Evolutionary conservation across 2,888 invertebrate genomes (phyloP), one percentile per base, ranked within the genome.

Genomic region (Plemyria rubiginata): DNA sequence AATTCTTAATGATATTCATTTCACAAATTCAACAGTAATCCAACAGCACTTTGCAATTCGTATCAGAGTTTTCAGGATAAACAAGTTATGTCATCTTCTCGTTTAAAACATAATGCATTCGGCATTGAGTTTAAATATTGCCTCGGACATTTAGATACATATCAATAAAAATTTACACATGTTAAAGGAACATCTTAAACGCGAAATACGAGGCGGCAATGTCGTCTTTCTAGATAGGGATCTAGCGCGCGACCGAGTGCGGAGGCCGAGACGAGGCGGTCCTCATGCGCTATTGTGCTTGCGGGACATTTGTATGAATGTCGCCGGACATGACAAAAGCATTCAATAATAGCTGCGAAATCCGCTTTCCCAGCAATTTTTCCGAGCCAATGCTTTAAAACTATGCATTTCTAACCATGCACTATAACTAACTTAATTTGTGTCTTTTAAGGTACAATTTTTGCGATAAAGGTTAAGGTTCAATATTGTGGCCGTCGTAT

Each of bases 311-410:
- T 74, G 75, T 72, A 71, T 72, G 71, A 72, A 71, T 72, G 71
- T 72, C 70, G 68, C 62, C 68, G 67, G 72, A 76, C 75, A 75
- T 72, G 73, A 80, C 76, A 75, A 77, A 77, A 75, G 71, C 74
- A 74, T 75, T 76, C 76, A 76, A 76, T 76, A 77, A 75, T 73
- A 71, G 70, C 69, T 56, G 61, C 60, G 38, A 66, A 66, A 45
- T 72, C 62, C 67, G 70, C 66, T 66, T 67, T 65, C 66, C 69
- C 68, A 55, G 70, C 70, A 73, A 73, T 71, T 73, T 73, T 68
- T 50, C 55, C 61, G 54, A 59, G 45, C 48, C 48, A n/a, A 36
- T 50, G 56, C 49, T 56, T 62, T 54, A 38, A 12, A 32, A 40
- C 9, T 15, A n/a, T 2, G 22, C 9, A 32, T 43, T 53, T 16